Evolutionary conservation across 2,888 invertebrate genomes (phyloP).

Genomic region (Eristalinus sepulchralis): DNA sequence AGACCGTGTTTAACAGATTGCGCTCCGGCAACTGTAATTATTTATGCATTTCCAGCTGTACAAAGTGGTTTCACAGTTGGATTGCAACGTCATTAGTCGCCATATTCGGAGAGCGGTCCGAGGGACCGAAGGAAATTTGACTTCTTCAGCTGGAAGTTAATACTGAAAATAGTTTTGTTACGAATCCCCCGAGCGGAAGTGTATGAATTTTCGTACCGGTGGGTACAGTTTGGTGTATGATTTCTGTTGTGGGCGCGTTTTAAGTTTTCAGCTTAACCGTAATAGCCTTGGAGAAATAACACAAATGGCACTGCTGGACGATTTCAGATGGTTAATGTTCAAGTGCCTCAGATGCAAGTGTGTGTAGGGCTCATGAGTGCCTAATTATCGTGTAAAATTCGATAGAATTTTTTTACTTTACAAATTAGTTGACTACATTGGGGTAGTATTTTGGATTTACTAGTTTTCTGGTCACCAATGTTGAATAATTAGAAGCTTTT

Average conservation of each 20-base stretch:
- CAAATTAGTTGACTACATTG: too few species aligned
- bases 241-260: not conserved
- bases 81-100: slow-evolving; percentile 20
- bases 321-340: not conserved
- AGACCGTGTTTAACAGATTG: slow-evolving; percentile 34
- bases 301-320: not conserved
- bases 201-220: not conserved
- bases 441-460: too few species aligned
- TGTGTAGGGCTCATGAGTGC: not conserved
- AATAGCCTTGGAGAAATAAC: not conserved
- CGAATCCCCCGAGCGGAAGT: not conserved
- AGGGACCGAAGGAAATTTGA: slow-evolving; percentile 13
- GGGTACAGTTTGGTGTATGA: not conserved
- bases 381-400: too few species aligned
- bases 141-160: not conserved
- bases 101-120: not conserved
- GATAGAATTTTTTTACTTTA: too few species aligned
- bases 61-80: slow-evolving; percentile 14
- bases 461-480: too few species aligned
- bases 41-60: slow-evolving; percentile 44
- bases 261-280: not conserved
- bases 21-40: slow-evolving; percentile 19
- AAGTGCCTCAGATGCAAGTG: not conserved
- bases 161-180: not conserved
- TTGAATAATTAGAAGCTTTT: too few species aligned